Conservation (phyloP, 2,888 invertebrate species). For the Polietes domitor region DNA sequence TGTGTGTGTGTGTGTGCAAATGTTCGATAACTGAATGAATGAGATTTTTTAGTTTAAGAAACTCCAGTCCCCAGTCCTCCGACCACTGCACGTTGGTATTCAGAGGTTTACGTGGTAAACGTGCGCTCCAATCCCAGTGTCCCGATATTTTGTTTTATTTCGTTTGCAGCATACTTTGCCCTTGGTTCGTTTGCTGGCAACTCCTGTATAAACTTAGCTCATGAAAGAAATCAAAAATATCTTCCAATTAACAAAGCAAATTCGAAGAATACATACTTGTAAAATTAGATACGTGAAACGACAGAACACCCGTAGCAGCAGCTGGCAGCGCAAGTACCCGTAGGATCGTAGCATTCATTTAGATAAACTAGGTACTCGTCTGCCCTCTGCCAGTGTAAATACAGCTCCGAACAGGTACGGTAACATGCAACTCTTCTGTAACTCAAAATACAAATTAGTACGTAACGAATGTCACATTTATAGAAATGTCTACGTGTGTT, state of each 20-base stretch:
- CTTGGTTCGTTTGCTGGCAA: background rate
- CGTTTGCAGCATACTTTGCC: background rate
- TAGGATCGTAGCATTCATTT: constrained; percentile 30
- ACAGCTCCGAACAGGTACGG: constrained; percentile 68
- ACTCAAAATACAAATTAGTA: constrained; percentile 64
- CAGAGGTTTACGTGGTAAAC: no score
- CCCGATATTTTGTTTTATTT: background rate
- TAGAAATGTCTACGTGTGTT: constrained; percentile 72
- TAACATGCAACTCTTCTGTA: constrained; percentile 70
- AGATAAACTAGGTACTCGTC: constrained; percentile 1
- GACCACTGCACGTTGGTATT: no score
- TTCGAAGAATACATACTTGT: constrained; percentile 58
- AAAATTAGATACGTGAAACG: constrained; percentile 50
- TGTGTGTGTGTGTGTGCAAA: constrained; percentile 10
- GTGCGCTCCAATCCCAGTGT: background rate
- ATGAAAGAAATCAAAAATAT: constrained; percentile 72
- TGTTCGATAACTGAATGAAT: background rate
- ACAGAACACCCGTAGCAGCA: background rate
- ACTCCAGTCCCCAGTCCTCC: background rate
- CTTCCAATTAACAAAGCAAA: constrained; percentile 70
- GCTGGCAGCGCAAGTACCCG: background rate
- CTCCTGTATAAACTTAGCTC: constrained; percentile 55
- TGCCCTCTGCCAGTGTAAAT: constrained; percentile 56
- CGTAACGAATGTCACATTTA: constrained; percentile 48
- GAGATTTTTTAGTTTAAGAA: constrained; percentile 19